phyloP scores from a whole-genome alignment of 2,113 vertebrate genomes.

The Eublepharis macularius region DNA sequence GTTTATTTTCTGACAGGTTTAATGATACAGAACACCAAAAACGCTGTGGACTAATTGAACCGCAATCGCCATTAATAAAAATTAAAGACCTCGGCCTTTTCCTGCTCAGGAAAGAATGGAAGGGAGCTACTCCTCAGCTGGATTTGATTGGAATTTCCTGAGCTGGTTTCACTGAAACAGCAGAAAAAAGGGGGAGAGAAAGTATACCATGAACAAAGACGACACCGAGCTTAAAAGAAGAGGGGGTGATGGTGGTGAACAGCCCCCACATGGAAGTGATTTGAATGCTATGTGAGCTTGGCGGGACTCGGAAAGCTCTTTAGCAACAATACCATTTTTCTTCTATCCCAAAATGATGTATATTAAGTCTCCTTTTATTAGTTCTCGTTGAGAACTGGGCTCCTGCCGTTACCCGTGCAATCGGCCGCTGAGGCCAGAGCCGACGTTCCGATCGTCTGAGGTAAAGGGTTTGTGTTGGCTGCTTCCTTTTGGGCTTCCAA shows the following conservation, averaged over 20 bases:
- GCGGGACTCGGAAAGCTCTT: neutral
- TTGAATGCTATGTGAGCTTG: constrained; percentile 2
- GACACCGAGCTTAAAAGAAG: constrained; percentile 14
- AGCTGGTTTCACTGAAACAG: constrained; percentile 51
- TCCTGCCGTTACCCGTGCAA: neutral
- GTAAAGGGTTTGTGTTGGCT: neutral
- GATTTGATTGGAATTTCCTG: constrained; percentile 63
- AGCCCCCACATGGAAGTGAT: neutral
- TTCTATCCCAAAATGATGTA: neutral
- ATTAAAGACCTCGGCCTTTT: constrained; percentile 47
- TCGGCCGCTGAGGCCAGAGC: neutral
- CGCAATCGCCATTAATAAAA: constrained; percentile 54
- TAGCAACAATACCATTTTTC: neutral
- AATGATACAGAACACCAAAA: constrained; percentile 28
- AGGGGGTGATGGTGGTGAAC: neutral
- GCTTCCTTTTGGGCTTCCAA: neutral
- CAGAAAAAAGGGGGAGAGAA: neutral
- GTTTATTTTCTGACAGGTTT: constrained; percentile 55
- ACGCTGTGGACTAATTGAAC: constrained; percentile 31
- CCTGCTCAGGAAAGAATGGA: neutral
- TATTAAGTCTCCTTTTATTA: neutral
- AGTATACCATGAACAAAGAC: constrained; percentile 6
- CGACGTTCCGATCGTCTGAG: neutral
- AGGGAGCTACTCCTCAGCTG: constrained; percentile 20
- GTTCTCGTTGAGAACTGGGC: neutral